Percentiles rank a stretch among this genome's conserved stretches.
Evolutionary conservation across 2,888 invertebrate genomes (phyloP).

Genomic region (Eugnorisma glareosa): DNA sequence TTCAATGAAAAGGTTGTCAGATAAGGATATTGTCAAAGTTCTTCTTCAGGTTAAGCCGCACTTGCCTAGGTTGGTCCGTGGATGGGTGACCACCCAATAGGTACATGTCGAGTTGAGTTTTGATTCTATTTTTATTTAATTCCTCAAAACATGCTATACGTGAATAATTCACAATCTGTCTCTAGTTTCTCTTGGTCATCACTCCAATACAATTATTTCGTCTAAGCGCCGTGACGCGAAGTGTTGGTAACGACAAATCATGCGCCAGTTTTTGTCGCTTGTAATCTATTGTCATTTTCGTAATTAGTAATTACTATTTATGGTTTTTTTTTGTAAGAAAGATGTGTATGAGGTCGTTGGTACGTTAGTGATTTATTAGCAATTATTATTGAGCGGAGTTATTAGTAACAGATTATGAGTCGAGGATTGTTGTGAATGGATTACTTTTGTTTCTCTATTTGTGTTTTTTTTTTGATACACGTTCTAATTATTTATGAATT

Average conservation of each 20-base stretch:
- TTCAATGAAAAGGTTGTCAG: no score
- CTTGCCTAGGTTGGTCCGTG: no score
- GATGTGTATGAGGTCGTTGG: slow-evolving; percentile 19
- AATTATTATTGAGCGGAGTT: slow-evolving; percentile 16
- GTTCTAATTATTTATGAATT: background rate
- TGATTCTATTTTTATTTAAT: no score
- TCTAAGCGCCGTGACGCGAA: slow-evolving; percentile 33
- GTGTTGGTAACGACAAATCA: slow-evolving; percentile 27
- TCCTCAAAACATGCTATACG: background rate
- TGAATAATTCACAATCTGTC: background rate
- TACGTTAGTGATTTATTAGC: slow-evolving; percentile 24
- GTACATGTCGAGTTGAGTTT: no score
- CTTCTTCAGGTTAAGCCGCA: no score
- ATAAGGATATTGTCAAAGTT: no score
- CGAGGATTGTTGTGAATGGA: no score
- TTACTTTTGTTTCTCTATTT: background rate
- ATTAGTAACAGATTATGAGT: background rate
- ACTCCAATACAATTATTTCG: slow-evolving; percentile 28
- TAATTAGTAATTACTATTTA: slow-evolving; percentile 28
- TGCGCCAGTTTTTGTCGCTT: slow-evolving; percentile 33
- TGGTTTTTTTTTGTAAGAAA: slow-evolving; percentile 19
- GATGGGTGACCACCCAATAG: no score
- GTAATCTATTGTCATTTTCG: slow-evolving; percentile 38
- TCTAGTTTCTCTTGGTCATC: slow-evolving; percentile 32
- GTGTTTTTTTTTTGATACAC: no score